These are phyloP conservation scores for Cryptus viduatorius DNA, from an alignment of 2,888 invertebrate species.

Conservation along the genomic window DNA sequence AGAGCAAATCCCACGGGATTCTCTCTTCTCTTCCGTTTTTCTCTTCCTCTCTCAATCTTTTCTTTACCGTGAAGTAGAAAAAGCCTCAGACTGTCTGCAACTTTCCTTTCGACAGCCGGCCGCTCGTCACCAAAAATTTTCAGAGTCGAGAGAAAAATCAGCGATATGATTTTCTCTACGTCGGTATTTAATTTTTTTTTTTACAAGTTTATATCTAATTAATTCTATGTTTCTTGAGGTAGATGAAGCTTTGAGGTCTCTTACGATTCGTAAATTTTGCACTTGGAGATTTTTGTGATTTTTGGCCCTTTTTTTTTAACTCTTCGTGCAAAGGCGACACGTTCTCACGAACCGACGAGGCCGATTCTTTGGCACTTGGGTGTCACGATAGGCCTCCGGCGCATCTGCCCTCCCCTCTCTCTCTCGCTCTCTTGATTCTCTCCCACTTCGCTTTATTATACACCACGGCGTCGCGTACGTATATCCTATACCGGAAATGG, in stretches of 20 bases:
- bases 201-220: not conserved
- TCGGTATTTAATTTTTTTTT: not conserved
- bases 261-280: not conserved
- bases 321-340: not conserved
- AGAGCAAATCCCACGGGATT: conserved; percentile 36
- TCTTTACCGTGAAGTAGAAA: conserved; percentile 33
- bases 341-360: conserved; percentile 16
- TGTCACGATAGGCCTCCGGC: conserved; percentile 18
- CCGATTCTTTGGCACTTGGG: conserved; percentile 30
- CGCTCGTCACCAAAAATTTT: not conserved
- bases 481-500: conserved; percentile 52
- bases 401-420: conserved; percentile 22
- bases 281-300: conserved; percentile 12
- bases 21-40: conserved; percentile 16
- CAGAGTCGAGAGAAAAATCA: not conserved
- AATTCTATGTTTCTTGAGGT: conserved; percentile 3
- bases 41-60: not conserved
- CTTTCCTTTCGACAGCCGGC: not conserved
- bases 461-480: conserved; percentile 16
- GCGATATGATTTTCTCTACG: too few relatives aligned
- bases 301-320: not conserved
- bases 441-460: not conserved
- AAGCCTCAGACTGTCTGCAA: not conserved
- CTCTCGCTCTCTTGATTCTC: not conserved
- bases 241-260: conserved; percentile 5